Evolutionary conservation across 2,888 invertebrate genomes (phyloP), one percentile per base, ranked within the genome.

Genomic region (Rapana venosa): DNA sequence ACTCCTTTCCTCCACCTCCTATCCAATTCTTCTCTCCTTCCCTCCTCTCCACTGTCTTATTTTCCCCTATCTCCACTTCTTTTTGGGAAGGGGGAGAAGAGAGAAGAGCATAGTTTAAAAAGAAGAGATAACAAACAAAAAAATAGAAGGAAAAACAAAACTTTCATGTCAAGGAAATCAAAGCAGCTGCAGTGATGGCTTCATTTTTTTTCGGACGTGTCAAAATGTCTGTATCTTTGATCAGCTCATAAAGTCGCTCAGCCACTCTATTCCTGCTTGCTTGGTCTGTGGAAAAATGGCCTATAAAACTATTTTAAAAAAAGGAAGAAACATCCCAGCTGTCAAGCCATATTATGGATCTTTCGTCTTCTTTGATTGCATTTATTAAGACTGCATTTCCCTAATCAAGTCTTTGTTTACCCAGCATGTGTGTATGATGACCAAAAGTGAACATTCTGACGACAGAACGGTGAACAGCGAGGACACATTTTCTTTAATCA

Each of bases 121-220:
- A 47, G 13, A 79, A 35, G 79, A 79, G n/a, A n/a, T n/a, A n/a
- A n/a, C n/a, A n/a, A 20, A 35, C 17, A 35, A 26, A 79, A 17
- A 32, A 79, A 32, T 32, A 35, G 8, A 32, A 79, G 22, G 79
- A 79, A 35, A 26, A 79, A 79, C 11, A 26, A 79, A 77, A 22
- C 87, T 87, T 87, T 87, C 87, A 87, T 87, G 70, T 87, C 86
- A 6, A 22, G 26, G 22, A 74, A 84, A 87, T 87, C 87, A 87
- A 87, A 87, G 87, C 87, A 47, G 74, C 87, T 74, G 70, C 87
- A 70, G 30, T 70, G 74, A 87, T 74, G 87, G 15, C 87, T 87
- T 87, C 70, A 87, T 87, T 87, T 87, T 87, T 86, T 87, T 87
- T 87, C 87, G 36, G 87, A 74, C 87, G 87, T 87, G 87, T 87